These are phyloP conservation scores for Globodera rostochiensis DNA, from an alignment of 1,140 invertebrate species.

Conservation along the genomic window DNA sequence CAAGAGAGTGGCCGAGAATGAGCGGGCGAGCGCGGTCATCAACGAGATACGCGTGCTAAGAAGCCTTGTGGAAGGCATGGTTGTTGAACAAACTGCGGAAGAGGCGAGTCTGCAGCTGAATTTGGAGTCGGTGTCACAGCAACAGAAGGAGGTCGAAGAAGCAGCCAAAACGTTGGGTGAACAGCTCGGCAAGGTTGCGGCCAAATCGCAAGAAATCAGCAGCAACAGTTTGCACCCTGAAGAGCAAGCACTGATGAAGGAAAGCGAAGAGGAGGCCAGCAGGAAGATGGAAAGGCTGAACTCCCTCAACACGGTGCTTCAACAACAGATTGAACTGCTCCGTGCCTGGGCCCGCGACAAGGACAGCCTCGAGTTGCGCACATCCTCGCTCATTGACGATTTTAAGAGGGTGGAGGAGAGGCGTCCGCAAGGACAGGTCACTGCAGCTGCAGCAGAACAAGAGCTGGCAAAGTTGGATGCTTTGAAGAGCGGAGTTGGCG, in stretches of 20 bases:
- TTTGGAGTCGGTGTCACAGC: not conserved
- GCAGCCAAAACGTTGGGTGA: conserved; percentile 2
- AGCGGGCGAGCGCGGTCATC: conserved; percentile 7
- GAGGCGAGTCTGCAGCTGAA: not conserved
- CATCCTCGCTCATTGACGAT: conserved; percentile 9
- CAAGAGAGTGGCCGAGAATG: conserved; percentile 13
- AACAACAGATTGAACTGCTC: conserved; percentile 29
- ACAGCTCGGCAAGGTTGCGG: conserved; percentile 6
- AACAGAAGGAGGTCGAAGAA: conserved; percentile 5
- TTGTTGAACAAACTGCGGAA: not conserved
- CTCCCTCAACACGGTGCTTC: conserved; percentile 15
- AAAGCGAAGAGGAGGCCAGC: conserved; percentile 18
- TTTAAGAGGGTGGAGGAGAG: conserved; percentile 13
- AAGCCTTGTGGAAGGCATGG: not conserved
- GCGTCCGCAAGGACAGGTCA: not conserved
- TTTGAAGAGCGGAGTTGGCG: not conserved
- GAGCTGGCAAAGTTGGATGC: conserved; percentile 25
- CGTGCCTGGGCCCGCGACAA: not conserved
- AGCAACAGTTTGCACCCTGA: conserved; percentile 12
- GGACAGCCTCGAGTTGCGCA: conserved; percentile 18
- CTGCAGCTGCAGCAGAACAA: conserved; percentile 20
- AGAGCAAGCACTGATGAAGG: conserved; percentile 9
- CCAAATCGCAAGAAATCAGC: not conserved
- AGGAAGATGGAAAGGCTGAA: conserved; percentile 22
- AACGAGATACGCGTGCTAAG: not conserved